phyloP scores from a whole-genome alignment of 1,140 invertebrate genomes.

The Luehdorfia chinensis region DNA sequence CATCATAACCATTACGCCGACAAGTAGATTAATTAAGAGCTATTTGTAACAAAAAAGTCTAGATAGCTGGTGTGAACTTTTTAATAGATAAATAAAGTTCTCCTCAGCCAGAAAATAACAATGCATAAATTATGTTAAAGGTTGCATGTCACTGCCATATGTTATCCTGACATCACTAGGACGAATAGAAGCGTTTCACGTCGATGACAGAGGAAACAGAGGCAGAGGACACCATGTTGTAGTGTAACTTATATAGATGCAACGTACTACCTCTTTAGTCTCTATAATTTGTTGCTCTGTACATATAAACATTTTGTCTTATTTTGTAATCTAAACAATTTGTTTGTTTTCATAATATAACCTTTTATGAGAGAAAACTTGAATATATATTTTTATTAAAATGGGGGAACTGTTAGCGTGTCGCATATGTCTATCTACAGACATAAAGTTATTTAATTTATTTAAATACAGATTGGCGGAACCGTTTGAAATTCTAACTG shows the following conservation, averaged over 20 bases:
- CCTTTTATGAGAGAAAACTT: conserved; percentile 2
- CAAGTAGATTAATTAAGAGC: too few relatives aligned
- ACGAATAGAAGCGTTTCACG: too few relatives aligned
- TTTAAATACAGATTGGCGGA: conserved; percentile 23
- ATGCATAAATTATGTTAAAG: too few relatives aligned
- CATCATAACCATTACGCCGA: too few relatives aligned
- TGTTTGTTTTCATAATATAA: conserved; percentile 1
- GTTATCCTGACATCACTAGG: too few relatives aligned
- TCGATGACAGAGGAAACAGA: too few relatives aligned
- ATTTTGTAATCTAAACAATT: background rate
- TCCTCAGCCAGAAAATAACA: too few relatives aligned
- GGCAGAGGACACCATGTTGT: conserved; percentile 9
- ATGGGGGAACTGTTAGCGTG: conserved; percentile 31
- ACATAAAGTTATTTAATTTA: conserved; percentile 32
- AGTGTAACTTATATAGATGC: conserved; percentile 3
- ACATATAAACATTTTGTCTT: conserved; percentile 12
- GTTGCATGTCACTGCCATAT: too few relatives aligned
- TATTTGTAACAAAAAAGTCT: too few relatives aligned
- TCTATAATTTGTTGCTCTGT: conserved; percentile 12
- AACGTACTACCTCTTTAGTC: background rate
- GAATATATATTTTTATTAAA: conserved; percentile 1
- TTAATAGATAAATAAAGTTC: too few relatives aligned
- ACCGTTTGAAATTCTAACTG: conserved; percentile 29
- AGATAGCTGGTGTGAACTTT: too few relatives aligned
- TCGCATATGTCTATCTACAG: conserved; percentile 30